phyloP scores from a whole-genome alignment of 2,888 invertebrate species.

The Agrilus mali region DNA sequence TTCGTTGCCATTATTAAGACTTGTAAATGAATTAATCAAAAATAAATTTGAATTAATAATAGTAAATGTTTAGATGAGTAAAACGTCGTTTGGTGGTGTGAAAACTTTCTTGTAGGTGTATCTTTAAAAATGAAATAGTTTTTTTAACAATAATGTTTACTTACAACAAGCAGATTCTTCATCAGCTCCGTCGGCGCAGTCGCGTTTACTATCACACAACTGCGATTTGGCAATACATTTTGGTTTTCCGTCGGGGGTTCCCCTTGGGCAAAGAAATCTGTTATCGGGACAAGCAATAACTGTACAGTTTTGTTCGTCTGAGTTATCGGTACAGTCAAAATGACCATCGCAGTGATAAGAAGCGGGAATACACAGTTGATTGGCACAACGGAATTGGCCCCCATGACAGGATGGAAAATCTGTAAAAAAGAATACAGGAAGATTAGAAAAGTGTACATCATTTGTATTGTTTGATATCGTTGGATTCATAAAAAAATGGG shows the following conservation, averaged over 20 bases:
- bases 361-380: constrained; percentile 84
- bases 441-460: too few relatives aligned
- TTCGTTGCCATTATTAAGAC: too few relatives aligned
- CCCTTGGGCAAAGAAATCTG: constrained; percentile 80
- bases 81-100: too few relatives aligned
- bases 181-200: constrained; percentile 86
- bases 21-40: too few relatives aligned
- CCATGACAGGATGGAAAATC: constrained; percentile 81
- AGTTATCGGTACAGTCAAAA: constrained; percentile 84
- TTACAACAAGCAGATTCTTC: constrained; percentile 82
- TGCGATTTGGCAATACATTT: constrained; percentile 81
- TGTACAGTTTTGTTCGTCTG: constrained; percentile 80
- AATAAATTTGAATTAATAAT: too few relatives aligned
- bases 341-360: constrained; percentile 77
- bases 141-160: constrained; percentile 28
- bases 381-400: constrained; percentile 86
- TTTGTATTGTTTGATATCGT: too few relatives aligned
- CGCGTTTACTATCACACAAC: constrained; percentile 80
- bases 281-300: constrained; percentile 78
- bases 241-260: constrained; percentile 56
- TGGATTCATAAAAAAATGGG: too few relatives aligned
- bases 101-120: too few relatives aligned
- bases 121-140: not conserved
- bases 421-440: constrained; percentile 25
- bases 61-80: too few relatives aligned